Conservation (phyloP, 2,113 vertebrate species). For the Paraplagusia blochii region DNA sequence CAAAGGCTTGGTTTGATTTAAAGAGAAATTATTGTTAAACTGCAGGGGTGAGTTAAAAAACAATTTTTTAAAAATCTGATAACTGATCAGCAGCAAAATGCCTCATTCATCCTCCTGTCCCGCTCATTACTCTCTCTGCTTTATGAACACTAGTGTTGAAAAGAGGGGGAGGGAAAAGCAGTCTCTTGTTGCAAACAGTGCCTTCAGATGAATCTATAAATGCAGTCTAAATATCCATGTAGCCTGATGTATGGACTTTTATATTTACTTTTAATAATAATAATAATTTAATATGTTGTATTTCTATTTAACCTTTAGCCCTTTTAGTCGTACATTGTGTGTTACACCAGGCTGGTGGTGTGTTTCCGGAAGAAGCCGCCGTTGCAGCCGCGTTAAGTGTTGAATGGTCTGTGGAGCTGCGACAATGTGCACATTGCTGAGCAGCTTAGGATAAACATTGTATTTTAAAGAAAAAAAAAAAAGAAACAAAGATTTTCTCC, state of each 20-base stretch:
- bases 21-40: constrained; percentile 34
- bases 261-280: constrained; percentile 55
- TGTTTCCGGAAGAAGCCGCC: constrained; percentile 40
- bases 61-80: constrained; percentile 39
- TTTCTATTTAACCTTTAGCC: constrained; percentile 69
- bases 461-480: constrained; percentile 36
- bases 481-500: neutral
- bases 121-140: constrained; percentile 46
- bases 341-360: constrained; percentile 59
- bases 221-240: constrained; percentile 73
- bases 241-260: constrained; percentile 78
- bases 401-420: constrained; percentile 22
- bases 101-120: constrained; percentile 52
- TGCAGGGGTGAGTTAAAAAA: constrained; percentile 24
- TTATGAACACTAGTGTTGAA: constrained; percentile 63
- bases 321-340: constrained; percentile 28
- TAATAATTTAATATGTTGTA: constrained; percentile 73
- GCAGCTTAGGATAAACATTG: constrained; percentile 19
- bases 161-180: constrained; percentile 54
- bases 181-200: constrained; percentile 78
- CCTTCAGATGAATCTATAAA: constrained; percentile 76
- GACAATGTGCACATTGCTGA: constrained; percentile 1
- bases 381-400: constrained; percentile 32
- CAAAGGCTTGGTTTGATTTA: constrained; percentile 39
- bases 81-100: constrained; percentile 67